Evolutionary conservation across 2,113 vertebrate genomes (phyloP).

Genomic region (Oryzias melastigma): DNA sequence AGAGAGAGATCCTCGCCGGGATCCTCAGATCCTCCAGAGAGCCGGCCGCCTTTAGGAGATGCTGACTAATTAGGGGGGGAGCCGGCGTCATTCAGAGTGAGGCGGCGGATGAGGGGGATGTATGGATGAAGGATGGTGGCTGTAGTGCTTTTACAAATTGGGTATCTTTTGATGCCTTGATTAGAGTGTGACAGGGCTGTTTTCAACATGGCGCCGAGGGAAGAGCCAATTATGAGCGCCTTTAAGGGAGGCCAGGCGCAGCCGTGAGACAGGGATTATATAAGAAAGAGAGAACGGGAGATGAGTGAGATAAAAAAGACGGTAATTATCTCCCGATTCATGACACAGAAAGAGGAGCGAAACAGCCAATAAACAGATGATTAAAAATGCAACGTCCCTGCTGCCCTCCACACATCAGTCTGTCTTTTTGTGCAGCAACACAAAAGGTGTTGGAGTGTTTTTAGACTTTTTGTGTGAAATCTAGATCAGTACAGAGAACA

Average conservation of each 20-base stretch:
- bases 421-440: neutral
- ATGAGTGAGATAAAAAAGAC: constrained; percentile 8
- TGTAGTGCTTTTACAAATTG: constrained; percentile 55
- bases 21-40: constrained; percentile 62
- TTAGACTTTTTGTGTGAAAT: constrained; percentile 11
- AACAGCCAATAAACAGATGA: constrained; percentile 11
- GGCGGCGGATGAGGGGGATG: constrained; percentile 19
- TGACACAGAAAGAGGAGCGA: constrained; percentile 9
- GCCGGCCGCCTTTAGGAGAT: constrained; percentile 21
- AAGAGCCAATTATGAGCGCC: constrained; percentile 57
- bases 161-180: constrained; percentile 70
- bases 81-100: constrained; percentile 36
- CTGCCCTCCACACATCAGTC: neutral
- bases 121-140: constrained; percentile 40
- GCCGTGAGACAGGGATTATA: constrained; percentile 26
- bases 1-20: constrained; percentile 51
- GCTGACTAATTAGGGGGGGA: constrained; percentile 54
- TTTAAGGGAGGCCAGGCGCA: constrained; percentile 46
- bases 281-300: constrained; percentile 14
- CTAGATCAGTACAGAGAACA: constrained; percentile 8
- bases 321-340: constrained; percentile 23
- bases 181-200: constrained; percentile 50
- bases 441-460: constrained; percentile 9
- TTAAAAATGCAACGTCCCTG: constrained; percentile 1
- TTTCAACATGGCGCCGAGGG: constrained; percentile 30